Conservation (phyloP, 2,888 invertebrate genomes). For the Gari tellinella region DNA sequence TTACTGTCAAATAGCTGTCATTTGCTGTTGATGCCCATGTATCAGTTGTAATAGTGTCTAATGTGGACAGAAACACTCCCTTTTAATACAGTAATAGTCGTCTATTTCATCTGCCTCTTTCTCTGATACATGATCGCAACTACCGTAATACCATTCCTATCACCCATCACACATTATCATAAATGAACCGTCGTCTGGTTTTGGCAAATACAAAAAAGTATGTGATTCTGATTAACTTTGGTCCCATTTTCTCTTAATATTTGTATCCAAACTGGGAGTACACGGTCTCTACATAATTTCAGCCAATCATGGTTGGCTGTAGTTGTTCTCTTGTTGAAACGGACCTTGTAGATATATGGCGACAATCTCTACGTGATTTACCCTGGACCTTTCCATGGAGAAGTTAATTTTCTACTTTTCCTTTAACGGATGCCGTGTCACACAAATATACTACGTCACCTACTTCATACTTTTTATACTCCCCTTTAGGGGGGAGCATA, state of each 20-base stretch:
- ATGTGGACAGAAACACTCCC: not conserved
- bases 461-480: slow-evolving; percentile 20
- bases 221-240: not conserved
- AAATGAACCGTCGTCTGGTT: not conserved
- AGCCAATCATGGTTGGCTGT: slow-evolving; percentile 41
- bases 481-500: too few relatives aligned
- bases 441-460: slow-evolving; percentile 41
- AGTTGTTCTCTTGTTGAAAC: slow-evolving; percentile 15
- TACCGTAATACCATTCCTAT: slow-evolving; percentile 10
- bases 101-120: not conserved
- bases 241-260: not conserved
- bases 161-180: slow-evolving; percentile 11
- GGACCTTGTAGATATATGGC: too few relatives aligned
- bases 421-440: slow-evolving; percentile 31
- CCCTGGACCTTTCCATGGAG: slow-evolving; percentile 47
- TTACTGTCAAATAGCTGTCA: not conserved
- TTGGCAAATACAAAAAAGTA: too few relatives aligned
- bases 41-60: not conserved
- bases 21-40: not conserved
- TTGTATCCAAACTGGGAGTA: slow-evolving; percentile 24
- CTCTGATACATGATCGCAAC: not conserved
- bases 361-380: slow-evolving; percentile 29
- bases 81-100: not conserved
- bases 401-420: slow-evolving; percentile 16
- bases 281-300: slow-evolving; percentile 21